Percentiles rank a stretch among this genome's conserved stretches.
phyloP scores from a whole-genome alignment of 2,888 invertebrate genomes.

The Papilio elwesi region DNA sequence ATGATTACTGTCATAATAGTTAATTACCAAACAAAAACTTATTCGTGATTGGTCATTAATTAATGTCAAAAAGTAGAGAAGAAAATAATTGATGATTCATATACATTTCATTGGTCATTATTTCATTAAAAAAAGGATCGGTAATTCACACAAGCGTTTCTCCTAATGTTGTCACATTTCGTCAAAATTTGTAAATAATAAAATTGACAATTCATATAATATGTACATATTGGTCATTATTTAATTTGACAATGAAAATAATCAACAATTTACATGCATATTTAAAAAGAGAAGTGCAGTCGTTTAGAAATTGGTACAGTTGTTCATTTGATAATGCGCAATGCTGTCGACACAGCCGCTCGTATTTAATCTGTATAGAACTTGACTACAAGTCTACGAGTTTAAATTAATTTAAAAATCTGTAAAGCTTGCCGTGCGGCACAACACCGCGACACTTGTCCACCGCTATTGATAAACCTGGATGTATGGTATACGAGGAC shows the following conservation, averaged over 20 bases:
- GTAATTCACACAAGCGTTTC: too few relatives aligned
- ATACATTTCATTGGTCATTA: too few relatives aligned
- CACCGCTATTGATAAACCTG: not conserved
- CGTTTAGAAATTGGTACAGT: slow-evolving; percentile 37
- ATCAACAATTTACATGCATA: too few relatives aligned
- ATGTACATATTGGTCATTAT: not conserved
- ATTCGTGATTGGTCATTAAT: too few relatives aligned
- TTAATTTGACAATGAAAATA: too few relatives aligned
- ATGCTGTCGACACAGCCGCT: slow-evolving; percentile 15
- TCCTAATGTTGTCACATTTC: too few relatives aligned
- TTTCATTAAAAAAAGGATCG: too few relatives aligned
- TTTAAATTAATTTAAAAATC: not conserved
- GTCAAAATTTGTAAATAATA: not conserved
- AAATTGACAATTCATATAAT: not conserved
- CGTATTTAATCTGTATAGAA: slow-evolving; percentile 21
- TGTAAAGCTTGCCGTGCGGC: slow-evolving; percentile 24
- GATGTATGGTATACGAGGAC: not conserved
- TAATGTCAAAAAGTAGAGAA: too few relatives aligned
- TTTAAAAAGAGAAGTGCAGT: not conserved
- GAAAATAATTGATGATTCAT: too few relatives aligned
- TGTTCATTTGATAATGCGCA: slow-evolving; percentile 5
- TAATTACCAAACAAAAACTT: too few relatives aligned
- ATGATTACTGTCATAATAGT: too few relatives aligned
- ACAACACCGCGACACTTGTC: not conserved
- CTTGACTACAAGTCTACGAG: slow-evolving; percentile 28